These are phyloP conservation scores for Rhagonycha lutea DNA, from an alignment of 2,888 invertebrate species.

Conservation along the genomic window DNA sequence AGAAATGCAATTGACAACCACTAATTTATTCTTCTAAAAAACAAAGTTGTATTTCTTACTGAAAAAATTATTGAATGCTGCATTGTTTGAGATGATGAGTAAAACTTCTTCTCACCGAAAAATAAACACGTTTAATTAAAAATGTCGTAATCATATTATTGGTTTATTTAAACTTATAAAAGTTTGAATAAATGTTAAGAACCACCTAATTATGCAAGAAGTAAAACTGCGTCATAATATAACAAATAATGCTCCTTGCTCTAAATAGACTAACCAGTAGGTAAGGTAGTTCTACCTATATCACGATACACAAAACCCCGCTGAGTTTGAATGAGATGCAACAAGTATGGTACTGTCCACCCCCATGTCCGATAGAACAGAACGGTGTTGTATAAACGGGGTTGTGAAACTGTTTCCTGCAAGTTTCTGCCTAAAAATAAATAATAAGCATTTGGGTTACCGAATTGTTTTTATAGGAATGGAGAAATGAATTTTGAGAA, in stretches of 20 bases:
- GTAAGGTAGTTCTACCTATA: conserved; percentile 29
- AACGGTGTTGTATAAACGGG: conserved; percentile 16
- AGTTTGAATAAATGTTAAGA: background rate
- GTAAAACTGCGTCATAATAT: background rate
- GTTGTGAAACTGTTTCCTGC: background rate
- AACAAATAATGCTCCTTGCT: conserved; percentile 6
- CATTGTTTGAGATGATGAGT: background rate
- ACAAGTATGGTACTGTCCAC: conserved; percentile 34
- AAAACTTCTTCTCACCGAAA: too few relatives aligned
- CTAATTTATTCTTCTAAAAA: background rate
- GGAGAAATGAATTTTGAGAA: background rate
- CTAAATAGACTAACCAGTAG: conserved; percentile 15
- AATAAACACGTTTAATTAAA: too few relatives aligned
- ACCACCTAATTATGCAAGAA: background rate
- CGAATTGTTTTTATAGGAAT: background rate
- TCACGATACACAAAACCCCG: conserved; percentile 29
- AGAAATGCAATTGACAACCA: background rate
- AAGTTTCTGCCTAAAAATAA: background rate
- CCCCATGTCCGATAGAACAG: conserved; percentile 25
- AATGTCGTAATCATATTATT: too few relatives aligned
- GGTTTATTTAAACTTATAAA: background rate
- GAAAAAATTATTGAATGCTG: background rate
- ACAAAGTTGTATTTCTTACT: background rate
- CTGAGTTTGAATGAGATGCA: conserved; percentile 31
- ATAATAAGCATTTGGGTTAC: background rate